A percentile compares a stretch with the other conserved stretches of the same genome.
These are phyloP conservation scores for Germaria angustata DNA, from an alignment of 2,888 invertebrate genomes.

Conservation along the genomic window DNA sequence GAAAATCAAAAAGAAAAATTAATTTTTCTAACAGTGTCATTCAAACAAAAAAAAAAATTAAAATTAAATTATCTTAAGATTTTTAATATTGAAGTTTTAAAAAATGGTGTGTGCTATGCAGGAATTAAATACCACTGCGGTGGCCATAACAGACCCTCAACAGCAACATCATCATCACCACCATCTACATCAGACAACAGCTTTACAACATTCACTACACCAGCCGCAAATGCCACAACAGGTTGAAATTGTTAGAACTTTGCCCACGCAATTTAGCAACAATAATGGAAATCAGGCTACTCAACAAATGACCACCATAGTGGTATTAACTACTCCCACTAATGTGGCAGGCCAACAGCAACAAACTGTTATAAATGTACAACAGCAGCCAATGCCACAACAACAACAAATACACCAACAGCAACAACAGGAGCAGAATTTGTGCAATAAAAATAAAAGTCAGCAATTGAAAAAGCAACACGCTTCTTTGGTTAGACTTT, in stretches of 20 bases:
- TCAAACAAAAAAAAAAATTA: constrained; percentile 73
- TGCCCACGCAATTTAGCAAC: constrained; percentile 62
- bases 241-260: constrained; percentile 52
- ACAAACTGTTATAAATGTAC: constrained; percentile 73
- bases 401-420: constrained; percentile 62
- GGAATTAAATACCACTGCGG: constrained; percentile 71
- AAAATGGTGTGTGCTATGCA: constrained; percentile 80
- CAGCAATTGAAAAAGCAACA: constrained; percentile 83
- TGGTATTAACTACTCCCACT: constrained; percentile 72
- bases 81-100: constrained; percentile 42
- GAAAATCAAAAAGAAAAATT: constrained; percentile 66
- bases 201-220: constrained; percentile 65
- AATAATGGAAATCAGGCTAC: constrained; percentile 55
- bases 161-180: constrained; percentile 70
- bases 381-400: constrained; percentile 70
- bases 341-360: constrained; percentile 63
- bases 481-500: constrained; percentile 84
- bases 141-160: constrained; percentile 67
- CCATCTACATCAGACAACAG: constrained; percentile 55
- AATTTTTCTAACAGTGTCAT: constrained; percentile 74
- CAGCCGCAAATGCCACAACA: constrained; percentile 67
- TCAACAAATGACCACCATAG: constrained; percentile 74
- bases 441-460: constrained; percentile 71
- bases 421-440: constrained; percentile 67
- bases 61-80: constrained; percentile 45